Base-by-base conservation (phyloP, 2,797 vertebrate genomes). In the Myripristis jacobus region DNA sequence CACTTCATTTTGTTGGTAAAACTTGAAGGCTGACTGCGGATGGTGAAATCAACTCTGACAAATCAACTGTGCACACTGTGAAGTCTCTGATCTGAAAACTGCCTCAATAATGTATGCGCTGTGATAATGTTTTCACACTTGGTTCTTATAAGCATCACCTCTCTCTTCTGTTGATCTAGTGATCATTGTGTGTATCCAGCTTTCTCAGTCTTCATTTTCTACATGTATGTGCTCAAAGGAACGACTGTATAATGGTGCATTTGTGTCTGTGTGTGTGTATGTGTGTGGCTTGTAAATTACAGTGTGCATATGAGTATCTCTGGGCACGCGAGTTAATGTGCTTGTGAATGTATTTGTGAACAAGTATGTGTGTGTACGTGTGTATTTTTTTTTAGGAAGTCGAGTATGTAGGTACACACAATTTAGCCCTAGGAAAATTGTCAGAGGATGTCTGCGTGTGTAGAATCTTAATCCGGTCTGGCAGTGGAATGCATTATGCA, bases 401-500 rank as follows among this genome's bases (percentile, higher is more conserved):
- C 11, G 19, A 19, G 66, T 56, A 59, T 61, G 64, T 55, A 75
- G 58, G 53, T 77, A 65, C 43, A 31, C 44, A 75, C 43, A 64
- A 57, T 60, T 79, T 68, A 63, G 77, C 80, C 72, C 63, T 15
- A 57, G 72, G 80, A 81, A 83, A 78, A 66, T 18, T 83, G 82
- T 85, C 81, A 63, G 73, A 64, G 65, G 56, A 86, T 73, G 88
- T 90, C 67, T 75, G 69, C 71, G 84, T 67, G 82, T 77, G 77
- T 58, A 62, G 71, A 81, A 75, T 80, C 82, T 66, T 81, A 90
- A 90, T 88, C 77, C 73, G 29, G 46, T 76, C 77, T 88, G 83
- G 75, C 72, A 88, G 66, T 60, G 54, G 31, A 67, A 89, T 90
- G 66, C 92, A 86, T 92, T 87, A 90, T 88, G 85, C 75, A 92